These are phyloP conservation scores for Boloria euphrosyne DNA, from an alignment of 2,888 invertebrate genomes.

Conservation along the genomic window DNA sequence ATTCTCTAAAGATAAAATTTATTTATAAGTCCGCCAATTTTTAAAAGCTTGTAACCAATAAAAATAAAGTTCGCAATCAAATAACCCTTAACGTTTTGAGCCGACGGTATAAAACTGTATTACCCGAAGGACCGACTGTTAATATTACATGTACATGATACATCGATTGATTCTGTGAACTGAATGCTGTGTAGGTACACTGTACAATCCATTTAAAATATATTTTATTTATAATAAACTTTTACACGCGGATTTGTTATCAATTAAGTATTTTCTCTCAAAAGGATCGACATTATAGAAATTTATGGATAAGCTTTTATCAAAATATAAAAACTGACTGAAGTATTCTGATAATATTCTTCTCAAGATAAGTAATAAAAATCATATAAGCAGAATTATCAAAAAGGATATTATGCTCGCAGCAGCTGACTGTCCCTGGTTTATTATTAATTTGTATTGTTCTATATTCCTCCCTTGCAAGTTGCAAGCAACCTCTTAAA, in stretches of 20 bases:
- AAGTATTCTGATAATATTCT: too few species aligned
- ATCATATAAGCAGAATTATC: too few species aligned
- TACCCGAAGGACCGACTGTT: constrained; percentile 14
- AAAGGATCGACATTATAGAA: too few species aligned
- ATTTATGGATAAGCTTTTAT: too few species aligned
- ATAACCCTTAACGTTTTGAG: constrained; percentile 18
- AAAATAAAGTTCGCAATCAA: constrained; percentile 21
- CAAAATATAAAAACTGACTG: too few species aligned
- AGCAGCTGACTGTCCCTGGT: too few species aligned
- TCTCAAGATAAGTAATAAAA: too few species aligned
- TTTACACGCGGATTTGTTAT: background rate
- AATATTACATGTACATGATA: constrained; percentile 19
- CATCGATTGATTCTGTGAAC: constrained; percentile 16
- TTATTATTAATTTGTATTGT: too few species aligned
- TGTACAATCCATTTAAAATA: constrained; percentile 10
- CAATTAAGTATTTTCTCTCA: background rate
- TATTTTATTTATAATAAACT: background rate
- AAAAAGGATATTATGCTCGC: too few species aligned
- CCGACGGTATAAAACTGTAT: constrained; percentile 16
- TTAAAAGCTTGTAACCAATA: constrained; percentile 1
- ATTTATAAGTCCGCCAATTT: background rate
- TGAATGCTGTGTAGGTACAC: constrained; percentile 7
- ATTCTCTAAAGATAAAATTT: background rate
- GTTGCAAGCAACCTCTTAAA: too few species aligned
- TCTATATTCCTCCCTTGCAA: too few species aligned